Evolutionary conservation across 2,888 invertebrate species (phyloP).

Genomic region (Troilus luridus): DNA sequence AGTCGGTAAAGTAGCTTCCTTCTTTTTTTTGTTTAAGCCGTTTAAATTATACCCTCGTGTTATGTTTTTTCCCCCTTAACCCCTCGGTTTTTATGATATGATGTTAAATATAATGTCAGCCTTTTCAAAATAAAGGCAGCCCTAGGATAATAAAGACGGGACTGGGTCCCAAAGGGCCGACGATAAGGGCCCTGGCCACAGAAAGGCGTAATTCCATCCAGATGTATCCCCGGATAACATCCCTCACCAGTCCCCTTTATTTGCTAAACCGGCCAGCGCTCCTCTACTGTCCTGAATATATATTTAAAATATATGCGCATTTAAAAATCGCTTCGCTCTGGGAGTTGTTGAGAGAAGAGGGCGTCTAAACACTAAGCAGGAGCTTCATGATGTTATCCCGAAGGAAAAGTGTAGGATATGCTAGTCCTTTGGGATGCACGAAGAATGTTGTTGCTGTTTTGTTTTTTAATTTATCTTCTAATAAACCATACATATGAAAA

Average conservation of each 20-base stretch:
- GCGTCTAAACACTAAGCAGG: not conserved
- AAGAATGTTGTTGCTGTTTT: not conserved
- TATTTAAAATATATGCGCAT: slow-evolving; percentile 45
- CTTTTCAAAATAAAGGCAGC: slow-evolving; percentile 28
- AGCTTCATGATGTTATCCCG: not conserved
- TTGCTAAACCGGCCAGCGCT: slow-evolving; percentile 9
- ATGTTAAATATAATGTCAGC: slow-evolving; percentile 49
- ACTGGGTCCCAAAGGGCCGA: slow-evolving; percentile 27
- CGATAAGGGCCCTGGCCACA: slow-evolving; percentile 24
- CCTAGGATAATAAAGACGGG: slow-evolving; percentile 45
- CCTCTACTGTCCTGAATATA: slow-evolving; percentile 1
- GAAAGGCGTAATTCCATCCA: slow-evolving; percentile 44
- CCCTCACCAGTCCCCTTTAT: slow-evolving; percentile 32
- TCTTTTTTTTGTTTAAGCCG: not conserved
- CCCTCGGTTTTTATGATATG: slow-evolving; percentile 37
- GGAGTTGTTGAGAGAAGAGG: not conserved
- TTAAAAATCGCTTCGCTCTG: slow-evolving; percentile 19
- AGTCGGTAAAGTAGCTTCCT: not conserved
- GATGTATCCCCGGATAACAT: slow-evolving; percentile 32
- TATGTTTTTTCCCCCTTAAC: not conserved
- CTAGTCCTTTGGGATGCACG: not conserved
- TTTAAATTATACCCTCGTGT: slow-evolving; percentile 15
- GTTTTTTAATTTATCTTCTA: not conserved
- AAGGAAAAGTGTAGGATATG: not conserved
- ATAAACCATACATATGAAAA: not conserved